phyloP scores from a whole-genome alignment of 2,797 vertebrate species.

The Micrastur ruficollis region DNA sequence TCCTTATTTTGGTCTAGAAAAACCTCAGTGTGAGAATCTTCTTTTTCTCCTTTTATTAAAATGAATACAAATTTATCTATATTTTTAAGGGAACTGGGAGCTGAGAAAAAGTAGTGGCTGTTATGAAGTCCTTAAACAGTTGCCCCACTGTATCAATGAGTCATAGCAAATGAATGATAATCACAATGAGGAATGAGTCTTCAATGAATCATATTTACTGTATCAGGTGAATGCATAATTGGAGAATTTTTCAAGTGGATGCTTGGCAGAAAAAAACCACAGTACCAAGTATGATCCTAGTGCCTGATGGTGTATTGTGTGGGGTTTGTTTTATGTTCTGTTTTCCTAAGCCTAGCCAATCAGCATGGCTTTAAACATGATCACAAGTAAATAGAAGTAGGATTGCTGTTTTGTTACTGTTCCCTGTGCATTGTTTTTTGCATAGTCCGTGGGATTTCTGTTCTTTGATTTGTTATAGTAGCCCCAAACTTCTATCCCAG shows the following conservation, averaged over 20 bases:
- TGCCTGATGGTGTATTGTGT: not conserved
- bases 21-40: not conserved
- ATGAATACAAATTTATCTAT: not conserved
- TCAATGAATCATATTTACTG: not conserved
- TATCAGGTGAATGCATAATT: not conserved
- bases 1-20: not conserved
- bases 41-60: not conserved
- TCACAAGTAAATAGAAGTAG: not conserved
- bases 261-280: not conserved
- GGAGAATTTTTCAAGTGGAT: not conserved
- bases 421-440: not conserved
- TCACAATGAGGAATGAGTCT: not conserved
- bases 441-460: not conserved
- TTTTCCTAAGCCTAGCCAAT: not conserved
- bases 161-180: not conserved
- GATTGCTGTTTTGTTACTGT: not conserved
- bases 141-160: not conserved
- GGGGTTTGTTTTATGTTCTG: not conserved
- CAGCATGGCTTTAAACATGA: not conserved
- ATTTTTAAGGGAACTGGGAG: not conserved
- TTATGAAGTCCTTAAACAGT: not conserved
- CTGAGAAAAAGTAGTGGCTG: not conserved
- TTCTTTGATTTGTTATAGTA: not conserved
- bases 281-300: not conserved
- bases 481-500: not conserved